These are phyloP conservation scores for Drosophila carrolli DNA, from an alignment of 1,140 invertebrate genomes.

Conservation along the genomic window DNA sequence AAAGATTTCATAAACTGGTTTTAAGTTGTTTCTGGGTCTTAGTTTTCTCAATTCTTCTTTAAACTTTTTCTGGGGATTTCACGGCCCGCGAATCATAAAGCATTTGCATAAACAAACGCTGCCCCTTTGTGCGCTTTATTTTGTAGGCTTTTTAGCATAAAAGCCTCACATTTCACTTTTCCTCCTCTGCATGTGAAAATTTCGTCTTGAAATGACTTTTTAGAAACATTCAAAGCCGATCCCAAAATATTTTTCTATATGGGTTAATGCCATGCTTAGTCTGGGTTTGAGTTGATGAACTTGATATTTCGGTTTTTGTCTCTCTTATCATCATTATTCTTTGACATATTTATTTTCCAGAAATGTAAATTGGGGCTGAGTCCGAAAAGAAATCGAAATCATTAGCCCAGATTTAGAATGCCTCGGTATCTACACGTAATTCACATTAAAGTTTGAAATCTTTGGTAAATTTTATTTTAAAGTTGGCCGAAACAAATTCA, in stretches of 20 bases:
- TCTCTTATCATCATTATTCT: constrained; percentile 56
- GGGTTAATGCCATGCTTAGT: constrained; percentile 62
- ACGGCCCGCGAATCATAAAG: constrained; percentile 58
- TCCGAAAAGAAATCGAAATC: constrained; percentile 43
- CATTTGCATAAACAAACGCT: constrained; percentile 72
- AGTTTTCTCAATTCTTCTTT: constrained; percentile 24
- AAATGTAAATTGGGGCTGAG: constrained; percentile 32
- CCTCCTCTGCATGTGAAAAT: constrained; percentile 35
- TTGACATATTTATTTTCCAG: constrained; percentile 30
- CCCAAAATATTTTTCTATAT: constrained; percentile 39
- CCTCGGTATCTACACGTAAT: constrained; percentile 33
- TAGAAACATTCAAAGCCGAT: constrained; percentile 16
- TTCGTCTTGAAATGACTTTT: constrained; percentile 35
- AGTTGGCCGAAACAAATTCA: constrained; percentile 5
- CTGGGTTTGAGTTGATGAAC: constrained; percentile 58
- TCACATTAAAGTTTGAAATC: constrained; percentile 43
- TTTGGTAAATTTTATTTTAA: constrained; percentile 27
- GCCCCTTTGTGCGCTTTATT: constrained; percentile 44
- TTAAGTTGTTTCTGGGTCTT: constrained; percentile 1
- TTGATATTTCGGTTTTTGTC: constrained; percentile 57
- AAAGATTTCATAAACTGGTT: constrained; percentile 32
- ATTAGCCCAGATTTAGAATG: constrained; percentile 71
- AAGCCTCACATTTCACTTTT: constrained; percentile 76
- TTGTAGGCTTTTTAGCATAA: constrained; percentile 61
- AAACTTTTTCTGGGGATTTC: constrained; percentile 22